Evolutionary conservation across 2,888 invertebrate species (phyloP), one percentile per base, ranked within the genome.

Genomic region (Stenichneumon culpator): DNA sequence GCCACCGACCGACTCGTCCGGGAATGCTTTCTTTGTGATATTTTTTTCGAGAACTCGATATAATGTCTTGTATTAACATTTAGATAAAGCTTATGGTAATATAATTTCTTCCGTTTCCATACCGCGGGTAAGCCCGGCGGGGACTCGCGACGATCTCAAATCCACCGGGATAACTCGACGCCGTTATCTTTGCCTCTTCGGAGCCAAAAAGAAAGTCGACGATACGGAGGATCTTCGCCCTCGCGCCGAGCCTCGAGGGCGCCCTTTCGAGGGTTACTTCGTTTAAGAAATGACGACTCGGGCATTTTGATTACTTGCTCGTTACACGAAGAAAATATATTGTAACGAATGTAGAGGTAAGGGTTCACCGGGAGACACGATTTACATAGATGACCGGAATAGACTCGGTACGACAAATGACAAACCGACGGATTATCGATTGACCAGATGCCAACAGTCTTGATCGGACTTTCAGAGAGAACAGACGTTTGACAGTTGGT

Each of bases 1-100:
- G 25, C 65, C 78, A 52, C 78, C 16, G 82, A 79, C 85, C 84
- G 80, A 88, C 86, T 85, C 73, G 84, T 74, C n/a, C 32, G 82
- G 86, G 86, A 87, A 70, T 50, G 74, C 67, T 82, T 88, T 87
- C 86, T 84, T 88, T 88, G 88, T 87, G 86, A 88, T 90, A 88
- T 89, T 89, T 87, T 87, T 39, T 39, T 28, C 86, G 83, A 86
- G 84, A 84, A 87, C 86, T 88, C 89, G 88, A 88, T 86, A 83
- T 88, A 89, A 90, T 86, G 84, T 79, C 86, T 87, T 89, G 91
- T 90, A 93, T 93, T 93, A 93, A 93, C 93, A 93, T 93, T 93
- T 93, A 93, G 93, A 93, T 93, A 92, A 93, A 93, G 90, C 91
- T 89, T 89, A 89, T 88, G 89, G 90, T 92, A 91, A 92, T 92